Evolutionary conservation across 2,888 invertebrate species (phyloP).

Genomic region (Trypoxylon attenuatum): DNA sequence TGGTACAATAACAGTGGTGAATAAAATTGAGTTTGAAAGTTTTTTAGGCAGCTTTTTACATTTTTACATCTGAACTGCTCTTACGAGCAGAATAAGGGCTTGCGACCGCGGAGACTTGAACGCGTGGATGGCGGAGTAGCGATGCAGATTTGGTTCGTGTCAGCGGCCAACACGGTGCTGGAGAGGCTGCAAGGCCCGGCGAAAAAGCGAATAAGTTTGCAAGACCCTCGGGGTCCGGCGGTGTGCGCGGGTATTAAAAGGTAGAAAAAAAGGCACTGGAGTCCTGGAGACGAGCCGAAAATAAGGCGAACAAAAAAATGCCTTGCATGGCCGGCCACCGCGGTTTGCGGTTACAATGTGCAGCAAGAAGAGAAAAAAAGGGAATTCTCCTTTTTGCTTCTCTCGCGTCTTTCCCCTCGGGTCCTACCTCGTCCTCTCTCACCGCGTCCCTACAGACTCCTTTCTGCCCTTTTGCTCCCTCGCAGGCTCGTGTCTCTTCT

Average conservation of each 20-base stretch:
- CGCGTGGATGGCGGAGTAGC: not conserved
- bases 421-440: not conserved
- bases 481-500: constrained; percentile 6
- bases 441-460: not conserved
- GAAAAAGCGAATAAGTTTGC: constrained; percentile 13
- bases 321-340: constrained; percentile 46
- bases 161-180: not conserved
- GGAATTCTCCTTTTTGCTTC: constrained; percentile 32
- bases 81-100: no score
- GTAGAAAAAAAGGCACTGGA: constrained; percentile 11
- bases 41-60: no score
- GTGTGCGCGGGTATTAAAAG: constrained; percentile 14
- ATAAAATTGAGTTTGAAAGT: no score
- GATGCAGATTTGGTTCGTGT: not conserved
- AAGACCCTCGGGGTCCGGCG: not conserved
- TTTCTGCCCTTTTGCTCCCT: not conserved
- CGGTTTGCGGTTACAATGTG: constrained; percentile 57
- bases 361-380: constrained; percentile 37
- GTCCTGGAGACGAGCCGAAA: constrained; percentile 35
- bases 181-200: not conserved
- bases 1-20: no score
- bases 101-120: not conserved
- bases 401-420: constrained; percentile 18
- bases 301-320: constrained; percentile 51
- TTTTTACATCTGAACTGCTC: not conserved